These are phyloP conservation scores for Nomia melanderi DNA, from an alignment of 1,140 invertebrate species.

Conservation along the genomic window DNA sequence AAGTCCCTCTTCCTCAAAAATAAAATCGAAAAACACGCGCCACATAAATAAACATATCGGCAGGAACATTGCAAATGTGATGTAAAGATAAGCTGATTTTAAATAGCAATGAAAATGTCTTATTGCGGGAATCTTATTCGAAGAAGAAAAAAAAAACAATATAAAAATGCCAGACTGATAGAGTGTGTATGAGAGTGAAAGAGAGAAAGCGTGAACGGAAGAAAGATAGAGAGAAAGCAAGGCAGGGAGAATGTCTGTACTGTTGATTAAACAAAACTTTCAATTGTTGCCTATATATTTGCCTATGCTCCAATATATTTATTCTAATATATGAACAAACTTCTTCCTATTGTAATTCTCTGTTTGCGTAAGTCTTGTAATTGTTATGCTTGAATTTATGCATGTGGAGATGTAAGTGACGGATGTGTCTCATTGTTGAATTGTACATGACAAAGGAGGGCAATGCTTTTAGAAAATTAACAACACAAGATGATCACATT, in stretches of 20 bases:
- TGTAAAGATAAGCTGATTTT: slow-evolving; percentile 65
- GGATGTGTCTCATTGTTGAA: slow-evolving; percentile 22
- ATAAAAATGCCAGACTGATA: slow-evolving; percentile 48
- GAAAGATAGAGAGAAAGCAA: slow-evolving; percentile 18
- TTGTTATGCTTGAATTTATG: slow-evolving; percentile 49
- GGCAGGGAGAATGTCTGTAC: slow-evolving; percentile 23
- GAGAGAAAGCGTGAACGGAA: slow-evolving; percentile 21
- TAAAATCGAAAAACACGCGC: slow-evolving; percentile 45
- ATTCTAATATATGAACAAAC: slow-evolving; percentile 21
- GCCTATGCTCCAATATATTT: slow-evolving; percentile 38
- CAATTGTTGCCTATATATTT: slow-evolving; percentile 50
- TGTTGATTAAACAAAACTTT: slow-evolving; percentile 24
- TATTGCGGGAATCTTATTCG: slow-evolving; percentile 48
- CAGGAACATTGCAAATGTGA: slow-evolving; percentile 65
- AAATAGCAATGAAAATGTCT: slow-evolving; percentile 56
- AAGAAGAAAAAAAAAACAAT: slow-evolving; percentile 12
- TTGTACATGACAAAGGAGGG: neutral
- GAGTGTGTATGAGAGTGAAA: slow-evolving; percentile 40
- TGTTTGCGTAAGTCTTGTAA: slow-evolving; percentile 48
- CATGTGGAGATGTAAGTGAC: slow-evolving; percentile 15
- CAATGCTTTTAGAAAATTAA: slow-evolving; percentile 14
- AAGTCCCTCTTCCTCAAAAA: neutral
- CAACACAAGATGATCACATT: neutral
- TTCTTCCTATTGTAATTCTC: slow-evolving; percentile 59
- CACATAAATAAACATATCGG: slow-evolving; percentile 66